Percentiles rank a stretch among this genome's conserved stretches.
These are phyloP conservation scores for Cosmia trapezina DNA, from an alignment of 2,888 invertebrate species.

Conservation along the genomic window DNA sequence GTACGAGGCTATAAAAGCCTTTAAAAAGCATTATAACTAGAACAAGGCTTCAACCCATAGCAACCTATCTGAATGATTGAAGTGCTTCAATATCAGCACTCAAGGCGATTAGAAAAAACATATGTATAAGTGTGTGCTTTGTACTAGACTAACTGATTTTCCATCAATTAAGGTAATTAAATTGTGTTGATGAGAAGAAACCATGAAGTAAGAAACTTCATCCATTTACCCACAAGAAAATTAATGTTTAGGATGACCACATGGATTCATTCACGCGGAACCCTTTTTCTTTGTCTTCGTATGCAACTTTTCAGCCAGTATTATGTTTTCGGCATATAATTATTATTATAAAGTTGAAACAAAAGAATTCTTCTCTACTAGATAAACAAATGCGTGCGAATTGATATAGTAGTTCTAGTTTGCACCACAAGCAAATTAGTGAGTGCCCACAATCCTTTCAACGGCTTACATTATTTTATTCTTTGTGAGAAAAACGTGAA, in stretches of 20 bases:
- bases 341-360: background rate
- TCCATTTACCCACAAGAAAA: background rate
- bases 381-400: background rate
- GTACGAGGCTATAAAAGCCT: background rate
- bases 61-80: background rate
- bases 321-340: background rate
- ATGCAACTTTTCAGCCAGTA: background rate
- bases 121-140: background rate
- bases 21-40: background rate
- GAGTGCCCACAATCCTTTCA: background rate
- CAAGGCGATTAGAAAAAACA: slow-evolving; percentile 3
- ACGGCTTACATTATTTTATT: background rate
- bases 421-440: background rate
- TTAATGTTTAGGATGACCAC: background rate
- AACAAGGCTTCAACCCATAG: background rate
- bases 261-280: background rate
- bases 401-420: slow-evolving; percentile 20
- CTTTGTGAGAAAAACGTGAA: too few species aligned
- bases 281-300: slow-evolving; percentile 19
- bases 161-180: background rate
- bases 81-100: slow-evolving; percentile 12
- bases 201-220: background rate
- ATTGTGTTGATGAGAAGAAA: background rate
- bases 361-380: background rate
- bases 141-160: slow-evolving; percentile 1